These are phyloP conservation scores for Anagrus nilaparvatae DNA, from an alignment of 1,140 invertebrate species.

Conservation along the genomic window DNA sequence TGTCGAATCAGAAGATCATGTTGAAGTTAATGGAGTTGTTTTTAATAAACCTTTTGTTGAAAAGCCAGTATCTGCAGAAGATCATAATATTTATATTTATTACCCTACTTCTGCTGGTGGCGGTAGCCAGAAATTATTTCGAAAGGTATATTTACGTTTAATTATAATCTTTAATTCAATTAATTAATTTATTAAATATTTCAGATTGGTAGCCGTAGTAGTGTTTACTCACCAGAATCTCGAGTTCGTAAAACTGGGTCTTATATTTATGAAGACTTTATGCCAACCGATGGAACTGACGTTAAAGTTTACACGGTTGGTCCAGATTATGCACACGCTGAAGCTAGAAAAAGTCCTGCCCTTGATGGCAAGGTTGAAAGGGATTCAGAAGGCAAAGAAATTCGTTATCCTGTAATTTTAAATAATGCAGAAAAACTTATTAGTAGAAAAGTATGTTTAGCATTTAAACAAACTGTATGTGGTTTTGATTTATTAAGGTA, in stretches of 20 bases:
- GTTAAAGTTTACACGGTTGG: slow-evolving; percentile 84
- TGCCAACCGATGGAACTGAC: slow-evolving; percentile 93
- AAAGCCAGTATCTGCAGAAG: slow-evolving; percentile 95
- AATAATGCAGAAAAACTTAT: slow-evolving; percentile 98
- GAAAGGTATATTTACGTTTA: slow-evolving; percentile 89
- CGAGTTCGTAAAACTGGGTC: slow-evolving; percentile 93
- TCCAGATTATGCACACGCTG: slow-evolving; percentile 98
- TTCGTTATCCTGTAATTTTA: slow-evolving; percentile 95
- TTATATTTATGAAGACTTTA: slow-evolving; percentile 99
- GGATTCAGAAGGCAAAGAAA: slow-evolving; percentile 97
- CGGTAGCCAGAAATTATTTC: slow-evolving; percentile 91
- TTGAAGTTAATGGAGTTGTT: slow-evolving; percentile 93
- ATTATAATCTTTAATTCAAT: not conserved
- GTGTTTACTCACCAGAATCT: slow-evolving; percentile 95
- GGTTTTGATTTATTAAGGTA: slow-evolving; percentile 95
- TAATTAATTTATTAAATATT: slow-evolving; percentile 15
- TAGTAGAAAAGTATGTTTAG: slow-evolving; percentile 92
- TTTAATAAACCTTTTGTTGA: slow-evolving; percentile 99
- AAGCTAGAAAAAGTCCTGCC: slow-evolving; percentile 96
- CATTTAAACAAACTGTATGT: slow-evolving; percentile 99
- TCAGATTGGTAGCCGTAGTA: slow-evolving; percentile 94
- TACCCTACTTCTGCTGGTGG: slow-evolving; percentile 97
- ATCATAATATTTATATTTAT: slow-evolving; percentile 99
- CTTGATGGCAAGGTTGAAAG: slow-evolving; percentile 97
- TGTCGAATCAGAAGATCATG: slow-evolving; percentile 95